Evolutionary conservation across 2,888 invertebrate genomes (phyloP), one percentile per base, ranked within the genome.

Genomic region (Pseudolycoriella hygida): DNA sequence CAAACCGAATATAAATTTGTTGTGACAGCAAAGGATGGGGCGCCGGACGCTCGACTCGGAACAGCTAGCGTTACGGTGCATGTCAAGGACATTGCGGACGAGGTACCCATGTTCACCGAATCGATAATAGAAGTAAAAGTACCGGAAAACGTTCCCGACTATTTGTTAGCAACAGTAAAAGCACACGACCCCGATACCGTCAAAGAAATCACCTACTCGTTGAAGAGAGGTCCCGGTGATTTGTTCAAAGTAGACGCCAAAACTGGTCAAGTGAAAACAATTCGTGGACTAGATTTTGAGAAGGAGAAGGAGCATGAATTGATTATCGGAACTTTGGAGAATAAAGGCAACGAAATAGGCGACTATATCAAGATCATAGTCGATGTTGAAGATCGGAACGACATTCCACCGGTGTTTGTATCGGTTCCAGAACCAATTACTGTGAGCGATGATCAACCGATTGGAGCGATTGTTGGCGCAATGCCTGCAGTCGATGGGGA

Each of bases 21-120:
- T 38, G 86, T 90, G 8, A 89, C 88, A 0, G 90, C 90, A 1
- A 80, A 77, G 58, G 92, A 92, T 58, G 85, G 86, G 17, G 90
- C 87, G 0, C 75, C 81, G 1, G 87, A 89, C 68, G 79, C 83
- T 3, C 72, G 89, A 12, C 68, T 89, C 32, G 87, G 88, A 2
- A 89, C 90, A 0, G 87, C 89, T 0, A 85, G 86, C 1, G 86
- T 90, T 10, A 80, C 85, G 0, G 78, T 92, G 1, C 68, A 71
- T 53, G 86, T 90, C 0, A 68, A 76, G 43, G 90, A 92, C 59
- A 68, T 81, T 0, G 61, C 61, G 1, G 92, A 92, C 58, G 89
- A 90, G 61, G 69, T 78, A 34, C 90, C 90, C 0, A 69, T 80
- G 41, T 92, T 92, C 61, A 68, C 69, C 44, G 76, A 79, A 50